These are phyloP conservation scores for Drosophila ochracea DNA, from an alignment of 2,888 invertebrate genomes.

Conservation along the genomic window DNA sequence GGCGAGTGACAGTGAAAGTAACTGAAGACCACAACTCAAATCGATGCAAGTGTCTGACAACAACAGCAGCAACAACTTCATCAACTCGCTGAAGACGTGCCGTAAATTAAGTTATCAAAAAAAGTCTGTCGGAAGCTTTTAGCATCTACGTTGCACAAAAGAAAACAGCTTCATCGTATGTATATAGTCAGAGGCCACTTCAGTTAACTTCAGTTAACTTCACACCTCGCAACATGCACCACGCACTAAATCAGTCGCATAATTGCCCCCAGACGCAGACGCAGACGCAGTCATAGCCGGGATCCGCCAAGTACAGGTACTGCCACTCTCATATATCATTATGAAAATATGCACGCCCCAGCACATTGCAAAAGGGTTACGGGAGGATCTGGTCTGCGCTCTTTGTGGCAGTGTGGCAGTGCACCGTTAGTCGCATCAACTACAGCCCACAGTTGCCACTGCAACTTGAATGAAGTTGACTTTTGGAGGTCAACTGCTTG, in stretches of 20 bases:
- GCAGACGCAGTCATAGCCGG: background rate
- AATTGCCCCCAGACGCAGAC: conserved; percentile 57
- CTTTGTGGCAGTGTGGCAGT: conserved; percentile 1
- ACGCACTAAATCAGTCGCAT: conserved; percentile 80
- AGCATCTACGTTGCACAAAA: conserved; percentile 59
- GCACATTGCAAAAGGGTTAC: conserved; percentile 35
- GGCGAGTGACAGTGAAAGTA: conserved; percentile 76
- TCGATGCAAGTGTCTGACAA: conserved; percentile 36
- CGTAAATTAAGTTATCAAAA: conserved; percentile 80
- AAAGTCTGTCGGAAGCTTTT: conserved; percentile 78
- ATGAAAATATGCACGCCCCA: conserved; percentile 74
- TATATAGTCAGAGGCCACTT: conserved; percentile 27
- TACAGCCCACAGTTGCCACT: conserved; percentile 50
- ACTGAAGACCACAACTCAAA: conserved; percentile 31
- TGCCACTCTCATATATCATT: conserved; percentile 67
- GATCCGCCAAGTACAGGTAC: conserved; percentile 44
- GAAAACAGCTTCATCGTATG: conserved; percentile 29
- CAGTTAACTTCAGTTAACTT: conserved; percentile 72
- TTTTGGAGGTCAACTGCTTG: conserved; percentile 72
- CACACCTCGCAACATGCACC: conserved; percentile 65
- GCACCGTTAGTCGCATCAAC: conserved; percentile 48
- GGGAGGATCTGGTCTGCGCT: conserved; percentile 38
- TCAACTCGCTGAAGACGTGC: conserved; percentile 64
- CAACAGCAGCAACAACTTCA: conserved; percentile 53
- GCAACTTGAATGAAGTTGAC: conserved; percentile 35